Conservation (phyloP, 2,888 invertebrate species). For the Eupithecia inturbata region DNA sequence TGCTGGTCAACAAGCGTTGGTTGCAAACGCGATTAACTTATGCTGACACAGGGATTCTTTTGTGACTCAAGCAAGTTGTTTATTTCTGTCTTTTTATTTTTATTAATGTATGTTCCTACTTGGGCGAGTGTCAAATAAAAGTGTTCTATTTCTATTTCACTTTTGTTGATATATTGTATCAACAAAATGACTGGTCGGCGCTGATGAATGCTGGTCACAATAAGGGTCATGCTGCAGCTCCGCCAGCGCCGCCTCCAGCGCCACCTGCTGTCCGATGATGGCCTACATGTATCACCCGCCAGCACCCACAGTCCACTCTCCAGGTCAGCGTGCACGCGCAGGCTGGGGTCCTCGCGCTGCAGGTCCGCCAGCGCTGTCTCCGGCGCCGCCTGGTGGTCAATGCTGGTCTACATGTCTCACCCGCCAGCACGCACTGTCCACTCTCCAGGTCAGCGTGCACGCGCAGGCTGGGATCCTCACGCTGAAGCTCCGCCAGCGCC, state of each 20-base stretch:
- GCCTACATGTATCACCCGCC: constrained; percentile 80
- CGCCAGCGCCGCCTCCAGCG: too few relatives aligned
- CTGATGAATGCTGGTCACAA: too few relatives aligned
- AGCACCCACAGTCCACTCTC: constrained; percentile 95
- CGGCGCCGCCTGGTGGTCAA: constrained; percentile 59
- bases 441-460: constrained; percentile 90
- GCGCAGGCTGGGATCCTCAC: constrained; percentile 96
- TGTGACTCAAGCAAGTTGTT: too few relatives aligned
- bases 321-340: constrained; percentile 88
- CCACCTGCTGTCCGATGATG: constrained; percentile 59
- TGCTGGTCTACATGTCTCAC: constrained; percentile 57
- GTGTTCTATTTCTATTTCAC: too few relatives aligned
- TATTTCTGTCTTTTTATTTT: too few relatives aligned
- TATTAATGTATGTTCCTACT: too few relatives aligned
- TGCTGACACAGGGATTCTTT: too few relatives aligned
- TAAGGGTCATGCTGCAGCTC: too few relatives aligned
- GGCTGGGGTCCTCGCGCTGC: constrained; percentile 95
- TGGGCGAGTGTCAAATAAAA: too few relatives aligned
- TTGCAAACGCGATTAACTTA: too few relatives aligned
- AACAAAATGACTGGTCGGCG: constrained; percentile 87
- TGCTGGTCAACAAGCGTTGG: neutral
- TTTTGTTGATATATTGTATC: too few relatives aligned
- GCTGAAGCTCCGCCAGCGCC: constrained; percentile 90
- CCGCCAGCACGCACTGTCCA: constrained; percentile 93
- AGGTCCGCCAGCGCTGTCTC: constrained; percentile 89